Evolutionary conservation across 2,113 vertebrate genomes (phyloP), one percentile per base, ranked within the genome.

Genomic region (Calidris pygmaea): DNA sequence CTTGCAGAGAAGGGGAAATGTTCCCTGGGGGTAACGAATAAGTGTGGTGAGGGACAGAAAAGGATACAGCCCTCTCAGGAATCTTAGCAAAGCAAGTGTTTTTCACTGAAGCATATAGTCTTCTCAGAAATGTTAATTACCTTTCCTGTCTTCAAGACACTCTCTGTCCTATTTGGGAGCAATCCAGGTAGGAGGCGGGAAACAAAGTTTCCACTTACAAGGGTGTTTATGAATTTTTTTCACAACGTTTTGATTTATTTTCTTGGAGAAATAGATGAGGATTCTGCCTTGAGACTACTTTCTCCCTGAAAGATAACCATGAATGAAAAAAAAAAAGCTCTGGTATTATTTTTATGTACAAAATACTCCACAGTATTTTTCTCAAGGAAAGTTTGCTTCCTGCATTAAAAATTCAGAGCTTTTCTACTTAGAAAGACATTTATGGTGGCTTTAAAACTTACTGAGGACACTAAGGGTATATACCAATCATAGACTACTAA

Each of bases 51-150:
- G 50, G 73, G 35, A 87, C 56, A 91, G 66, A 77, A 90, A 77
- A 77, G 65, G 47, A 63, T n/a, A n/a, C 17, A 48, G 60, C 18
- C 32, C 56, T 48, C 55, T 67, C 43, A 77, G 60, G 34, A 94
- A 21, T 45, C 85, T 71, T 13, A 83, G 81, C 74, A 83, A 86
- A 82, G 81, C 37, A 52, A 70, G 60, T 0, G 0, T 22, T 92
- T 86, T 60, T 86, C 76, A 43, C 4, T 53, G 56, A 23, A 71
- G 52, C 34, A 59, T 4, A 68, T 10, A 84, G 34, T 24, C 52
- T 65, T 75, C 72, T 60, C 76, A 68, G 47, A 90, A 93, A 74
- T 19, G 52, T 78, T 96, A 88, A 95, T 88, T 92, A 94, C 88
- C 95, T 93, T 90, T 83, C 78, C 85, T 0, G 3, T 77, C 58